These are phyloP conservation scores for Delichon dasypus DNA, from an alignment of 2,797 vertebrate species.

Conservation along the genomic window DNA sequence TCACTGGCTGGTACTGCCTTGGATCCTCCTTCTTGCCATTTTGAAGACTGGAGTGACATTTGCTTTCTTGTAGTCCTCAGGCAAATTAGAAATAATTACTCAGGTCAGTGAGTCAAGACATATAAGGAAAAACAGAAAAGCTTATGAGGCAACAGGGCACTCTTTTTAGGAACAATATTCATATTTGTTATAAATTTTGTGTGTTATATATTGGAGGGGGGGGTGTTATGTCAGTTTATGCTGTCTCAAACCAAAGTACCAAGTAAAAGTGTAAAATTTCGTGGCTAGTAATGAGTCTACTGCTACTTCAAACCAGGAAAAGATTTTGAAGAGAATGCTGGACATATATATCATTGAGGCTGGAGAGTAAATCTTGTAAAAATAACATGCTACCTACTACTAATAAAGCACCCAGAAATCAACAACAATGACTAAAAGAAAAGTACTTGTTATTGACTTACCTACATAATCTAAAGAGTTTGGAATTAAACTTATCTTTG, in stretches of 20 bases:
- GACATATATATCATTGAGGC: not conserved
- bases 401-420: not conserved
- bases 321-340: not conserved
- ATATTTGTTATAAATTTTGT: not conserved
- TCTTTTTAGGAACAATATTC: not conserved
- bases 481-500: not conserved
- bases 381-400: not conserved
- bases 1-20: too few species aligned
- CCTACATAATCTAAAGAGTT: not conserved
- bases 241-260: not conserved
- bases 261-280: not conserved
- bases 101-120: not conserved
- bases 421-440: not conserved
- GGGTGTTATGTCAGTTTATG: not conserved
- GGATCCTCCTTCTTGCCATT: not conserved
- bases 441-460: not conserved
- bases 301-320: not conserved
- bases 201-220: not conserved
- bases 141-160: not conserved
- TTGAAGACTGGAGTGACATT: not conserved
- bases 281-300: not conserved
- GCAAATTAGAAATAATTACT: not conserved
- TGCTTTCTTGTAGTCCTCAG: not conserved
- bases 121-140: not conserved
- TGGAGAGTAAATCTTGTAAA: not conserved